A percentile compares a stretch with the other conserved stretches of the same genome.
Conservation (phyloP, 2,113 vertebrate genomes). For the Istiophorus platypterus region DNA sequence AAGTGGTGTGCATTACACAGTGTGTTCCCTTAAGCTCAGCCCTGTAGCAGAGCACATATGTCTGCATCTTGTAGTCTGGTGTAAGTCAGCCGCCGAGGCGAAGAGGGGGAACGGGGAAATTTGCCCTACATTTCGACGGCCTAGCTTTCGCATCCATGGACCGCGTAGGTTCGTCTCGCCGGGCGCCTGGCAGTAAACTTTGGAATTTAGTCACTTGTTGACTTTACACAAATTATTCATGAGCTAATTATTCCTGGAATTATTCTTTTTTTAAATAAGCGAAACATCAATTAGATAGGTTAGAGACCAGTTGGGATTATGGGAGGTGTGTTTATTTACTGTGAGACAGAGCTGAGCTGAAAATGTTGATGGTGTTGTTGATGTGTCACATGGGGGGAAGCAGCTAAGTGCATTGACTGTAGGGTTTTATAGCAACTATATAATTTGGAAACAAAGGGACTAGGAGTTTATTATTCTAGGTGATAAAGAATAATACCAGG, state of each 20-base stretch:
- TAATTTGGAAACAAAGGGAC: slow-evolving; percentile 76
- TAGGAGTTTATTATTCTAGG: slow-evolving; percentile 74
- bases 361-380: slow-evolving; percentile 61
- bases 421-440: slow-evolving; percentile 74
- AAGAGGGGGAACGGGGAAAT: slow-evolving; percentile 29
- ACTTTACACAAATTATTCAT: slow-evolving; percentile 53
- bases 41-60: slow-evolving; percentile 46
- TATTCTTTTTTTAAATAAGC: slow-evolving; percentile 31
- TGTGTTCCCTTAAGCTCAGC: slow-evolving; percentile 40
- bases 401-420: slow-evolving; percentile 57
- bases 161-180: neutral
- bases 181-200: slow-evolving; percentile 17
- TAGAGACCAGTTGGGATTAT: slow-evolving; percentile 49
- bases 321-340: slow-evolving; percentile 55
- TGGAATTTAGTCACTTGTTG: slow-evolving; percentile 46
- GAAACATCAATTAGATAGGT: slow-evolving; percentile 31
- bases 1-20: slow-evolving; percentile 75
- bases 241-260: slow-evolving; percentile 51
- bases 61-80: slow-evolving; percentile 33
- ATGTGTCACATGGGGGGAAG: slow-evolving; percentile 43
- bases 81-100: slow-evolving; percentile 38
- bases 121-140: slow-evolving; percentile 32
- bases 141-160: slow-evolving; percentile 19
- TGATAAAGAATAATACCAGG: slow-evolving; percentile 78
- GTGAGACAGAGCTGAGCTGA: slow-evolving; percentile 25